Conservation (phyloP, 92 coral and sea anemone species). For the Porites evermanni region DNA sequence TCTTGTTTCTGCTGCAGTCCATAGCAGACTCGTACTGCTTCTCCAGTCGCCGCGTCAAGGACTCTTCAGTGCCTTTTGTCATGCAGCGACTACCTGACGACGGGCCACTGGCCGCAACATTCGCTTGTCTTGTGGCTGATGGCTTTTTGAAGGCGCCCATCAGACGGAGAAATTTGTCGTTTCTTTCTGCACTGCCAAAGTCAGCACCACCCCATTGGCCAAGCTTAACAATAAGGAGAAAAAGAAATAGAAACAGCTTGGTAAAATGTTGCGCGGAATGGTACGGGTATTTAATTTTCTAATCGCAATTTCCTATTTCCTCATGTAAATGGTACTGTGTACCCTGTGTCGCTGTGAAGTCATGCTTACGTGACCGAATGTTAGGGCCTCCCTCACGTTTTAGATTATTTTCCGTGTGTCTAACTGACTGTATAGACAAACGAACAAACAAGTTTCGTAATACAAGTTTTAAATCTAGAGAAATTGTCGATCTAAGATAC, state of each 20-base stretch:
- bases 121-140: slow-evolving; percentile 24
- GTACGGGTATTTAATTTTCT: too few relatives aligned
- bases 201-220: slow-evolving; percentile 78
- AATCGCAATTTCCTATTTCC: too few relatives aligned
- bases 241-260: background rate
- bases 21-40: slow-evolving; percentile 78
- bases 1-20: slow-evolving; percentile 63
- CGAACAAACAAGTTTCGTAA: too few relatives aligned
- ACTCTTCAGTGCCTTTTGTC: slow-evolving; percentile 65
- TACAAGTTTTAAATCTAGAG: too few relatives aligned
- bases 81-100: slow-evolving; percentile 65
- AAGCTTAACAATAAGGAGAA: slow-evolving; percentile 40
- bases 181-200: slow-evolving; percentile 78
- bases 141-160: slow-evolving; percentile 83
- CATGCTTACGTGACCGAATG: too few relatives aligned
- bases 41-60: slow-evolving; percentile 63
- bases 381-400: too few relatives aligned
- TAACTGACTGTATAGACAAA: too few relatives aligned
- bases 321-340: too few relatives aligned
- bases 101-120: slow-evolving; percentile 3
- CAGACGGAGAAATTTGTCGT: slow-evolving; percentile 79
- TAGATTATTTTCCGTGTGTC: too few relatives aligned
- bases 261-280: background rate
- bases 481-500: too few relatives aligned
- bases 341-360: too few relatives aligned